A percentile compares a stretch with the other conserved stretches of the same genome.
These are phyloP conservation scores for Helogale parvula DNA, from an alignment of 2,113 vertebrate species.

Conservation along the genomic window DNA sequence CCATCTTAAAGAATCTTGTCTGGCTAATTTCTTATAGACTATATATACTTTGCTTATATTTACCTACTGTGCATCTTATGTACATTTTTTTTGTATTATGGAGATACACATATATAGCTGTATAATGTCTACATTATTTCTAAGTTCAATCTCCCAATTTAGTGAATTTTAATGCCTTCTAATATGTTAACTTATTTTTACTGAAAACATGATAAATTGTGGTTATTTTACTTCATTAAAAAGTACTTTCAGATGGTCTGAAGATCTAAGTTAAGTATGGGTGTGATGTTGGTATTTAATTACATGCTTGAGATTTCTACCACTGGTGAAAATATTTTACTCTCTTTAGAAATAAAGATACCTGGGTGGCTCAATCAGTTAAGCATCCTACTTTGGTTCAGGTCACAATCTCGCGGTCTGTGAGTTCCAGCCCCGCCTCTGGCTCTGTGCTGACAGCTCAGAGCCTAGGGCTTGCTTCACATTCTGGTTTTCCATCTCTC, in stretches of 20 bases:
- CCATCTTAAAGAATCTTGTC: conserved; percentile 11
- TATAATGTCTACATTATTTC: conserved; percentile 3
- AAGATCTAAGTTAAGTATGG: conserved; percentile 14
- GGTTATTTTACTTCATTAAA: conserved; percentile 16
- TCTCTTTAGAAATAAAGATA: conserved; percentile 23
- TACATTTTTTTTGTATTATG: neutral
- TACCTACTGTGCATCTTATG: neutral
- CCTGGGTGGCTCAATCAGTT: too few species aligned
- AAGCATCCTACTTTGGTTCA: too few species aligned
- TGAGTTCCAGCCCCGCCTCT: too few species aligned
- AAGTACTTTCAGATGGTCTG: neutral
- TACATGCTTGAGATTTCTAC: conserved; percentile 20
- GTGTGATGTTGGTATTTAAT: neutral
- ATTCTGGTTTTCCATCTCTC: too few species aligned
- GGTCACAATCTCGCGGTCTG: too few species aligned
- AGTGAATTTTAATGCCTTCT: neutral
- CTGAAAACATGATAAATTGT: conserved; percentile 14
- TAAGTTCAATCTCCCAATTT: conserved; percentile 9
- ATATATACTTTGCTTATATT: neutral
- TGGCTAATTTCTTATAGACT: neutral
- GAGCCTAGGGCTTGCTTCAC: too few species aligned
- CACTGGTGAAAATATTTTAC: conserved; percentile 17
- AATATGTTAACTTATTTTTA: conserved; percentile 15
- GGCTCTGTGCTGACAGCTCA: too few species aligned
- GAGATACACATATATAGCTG: neutral